phyloP scores from a whole-genome alignment of 2,113 vertebrate species.

The Columba janthina region DNA sequence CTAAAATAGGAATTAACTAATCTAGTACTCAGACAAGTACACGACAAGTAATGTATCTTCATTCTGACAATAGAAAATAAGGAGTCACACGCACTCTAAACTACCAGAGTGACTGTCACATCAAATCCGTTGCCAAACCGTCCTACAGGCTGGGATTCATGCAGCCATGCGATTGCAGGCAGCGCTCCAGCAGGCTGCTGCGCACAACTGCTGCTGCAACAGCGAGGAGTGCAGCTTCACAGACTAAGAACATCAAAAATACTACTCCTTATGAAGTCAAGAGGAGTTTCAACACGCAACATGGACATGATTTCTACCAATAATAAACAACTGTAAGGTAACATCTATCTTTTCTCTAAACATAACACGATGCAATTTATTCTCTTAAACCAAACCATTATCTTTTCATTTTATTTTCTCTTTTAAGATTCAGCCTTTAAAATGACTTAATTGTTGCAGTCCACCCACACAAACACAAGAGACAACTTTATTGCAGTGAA shows the following conservation, averaged over 20 bases:
- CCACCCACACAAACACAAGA: conserved; percentile 58
- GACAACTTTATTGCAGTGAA: not conserved
- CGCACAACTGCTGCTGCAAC: not conserved
- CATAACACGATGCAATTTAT: not conserved
- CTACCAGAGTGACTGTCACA: not conserved
- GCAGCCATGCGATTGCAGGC: not conserved
- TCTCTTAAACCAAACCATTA: not conserved
- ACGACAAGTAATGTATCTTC: not conserved
- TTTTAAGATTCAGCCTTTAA: conserved; percentile 42
- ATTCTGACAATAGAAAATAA: not conserved
- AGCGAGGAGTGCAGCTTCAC: not conserved
- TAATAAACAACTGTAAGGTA: not conserved
- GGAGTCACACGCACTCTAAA: not conserved
- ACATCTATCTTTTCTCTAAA: not conserved
- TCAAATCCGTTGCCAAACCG: not conserved
- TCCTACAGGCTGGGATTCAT: not conserved
- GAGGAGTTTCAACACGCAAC: not conserved
- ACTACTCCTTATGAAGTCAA: not conserved
- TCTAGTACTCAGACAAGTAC: not conserved
- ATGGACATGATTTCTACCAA: not conserved
- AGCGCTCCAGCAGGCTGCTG: not conserved
- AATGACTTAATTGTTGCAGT: conserved; percentile 51
- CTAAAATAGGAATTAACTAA: not conserved
- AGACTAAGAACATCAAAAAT: accelerated
- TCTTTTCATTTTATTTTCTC: conserved; percentile 22